These are phyloP conservation scores for Hippocampus mohnikei DNA, from an alignment of 2,113 vertebrate genomes.

Conservation along the genomic window DNA sequence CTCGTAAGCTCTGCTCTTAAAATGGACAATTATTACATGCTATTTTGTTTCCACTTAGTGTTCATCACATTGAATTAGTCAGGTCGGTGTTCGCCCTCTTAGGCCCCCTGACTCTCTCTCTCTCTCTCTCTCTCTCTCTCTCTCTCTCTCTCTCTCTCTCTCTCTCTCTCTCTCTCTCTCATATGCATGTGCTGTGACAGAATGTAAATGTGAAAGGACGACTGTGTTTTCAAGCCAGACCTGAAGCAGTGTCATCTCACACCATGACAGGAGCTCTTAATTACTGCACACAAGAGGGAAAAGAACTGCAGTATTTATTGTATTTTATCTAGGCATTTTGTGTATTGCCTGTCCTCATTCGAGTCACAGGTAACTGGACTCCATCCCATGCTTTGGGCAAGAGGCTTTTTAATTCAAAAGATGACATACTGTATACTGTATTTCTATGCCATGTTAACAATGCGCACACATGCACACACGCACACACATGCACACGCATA, in stretches of 20 bases:
- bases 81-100: conserved; percentile 46
- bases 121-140: too few relatives aligned
- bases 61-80: conserved; percentile 65
- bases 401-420: too few relatives aligned
- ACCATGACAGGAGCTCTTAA: conserved; percentile 29
- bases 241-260: conserved; percentile 5
- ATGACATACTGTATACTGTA: too few relatives aligned
- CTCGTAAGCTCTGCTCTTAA: conserved; percentile 37
- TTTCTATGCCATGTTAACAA: too few relatives aligned
- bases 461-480: too few relatives aligned
- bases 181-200: conserved; percentile 21
- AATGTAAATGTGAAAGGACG: conserved; percentile 24
- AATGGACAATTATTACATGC: conserved; percentile 60
- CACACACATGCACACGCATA: too few relatives aligned
- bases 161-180: too few relatives aligned
- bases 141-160: too few relatives aligned
- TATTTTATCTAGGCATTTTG: neutral
- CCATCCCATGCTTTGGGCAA: neutral
- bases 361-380: too few relatives aligned
- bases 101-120: neutral
- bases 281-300: conserved; percentile 19
- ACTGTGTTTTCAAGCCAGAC: conserved; percentile 10
- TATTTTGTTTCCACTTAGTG: conserved; percentile 66
- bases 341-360: too few relatives aligned
- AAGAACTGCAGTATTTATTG: conserved; percentile 10